These are phyloP conservation scores for Corydoras maculifer DNA, from an alignment of 2,113 vertebrate genomes.

Conservation along the genomic window DNA sequence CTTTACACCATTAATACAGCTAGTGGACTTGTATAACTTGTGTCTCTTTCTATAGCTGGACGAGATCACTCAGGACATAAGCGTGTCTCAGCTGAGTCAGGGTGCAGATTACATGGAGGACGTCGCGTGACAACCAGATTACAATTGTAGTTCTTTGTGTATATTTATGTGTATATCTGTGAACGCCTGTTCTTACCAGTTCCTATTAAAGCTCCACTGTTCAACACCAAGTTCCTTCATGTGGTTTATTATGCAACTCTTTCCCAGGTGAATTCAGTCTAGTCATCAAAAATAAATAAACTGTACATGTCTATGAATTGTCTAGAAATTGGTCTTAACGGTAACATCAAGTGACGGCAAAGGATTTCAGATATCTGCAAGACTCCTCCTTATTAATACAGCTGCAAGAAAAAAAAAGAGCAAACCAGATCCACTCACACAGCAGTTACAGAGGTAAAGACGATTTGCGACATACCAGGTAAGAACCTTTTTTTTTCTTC, in stretches of 20 bases:
- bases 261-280: not conserved
- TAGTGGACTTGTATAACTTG: not conserved
- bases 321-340: no score
- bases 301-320: no score
- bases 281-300: not conserved
- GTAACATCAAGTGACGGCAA: no score
- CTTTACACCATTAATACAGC: not conserved
- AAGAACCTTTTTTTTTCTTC: no score
- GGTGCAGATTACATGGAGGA: conserved; percentile 87
- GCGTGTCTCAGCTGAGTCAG: conserved; percentile 78
- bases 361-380: no score
- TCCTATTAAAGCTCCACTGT: conserved; percentile 27
- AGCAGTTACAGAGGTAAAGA: no score
- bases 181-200: not conserved
- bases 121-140: conserved; percentile 61
- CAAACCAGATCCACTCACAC: no score
- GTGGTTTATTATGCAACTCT: conserved; percentile 13
- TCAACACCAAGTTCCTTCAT: conserved; percentile 2
- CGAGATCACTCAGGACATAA: conserved; percentile 81
- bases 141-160: not conserved
- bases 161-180: conserved; percentile 26
- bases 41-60: conserved; percentile 61
- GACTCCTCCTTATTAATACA: not conserved
- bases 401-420: not conserved
- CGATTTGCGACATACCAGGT: no score